Conservation (phyloP, 1,140 invertebrate genomes). For the Apis mellifera region Amel_HAv3.1 CM009933.2:7225001-7225500, state of each 20-base stretch:
- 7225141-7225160: conserved; percentile 49
- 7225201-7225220: background rate
- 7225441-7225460: background rate
- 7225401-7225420: conserved; percentile 42
- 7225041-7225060: conserved; percentile 34
- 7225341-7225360: conserved; percentile 59
- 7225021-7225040: background rate
- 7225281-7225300: background rate
- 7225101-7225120: conserved; percentile 59
- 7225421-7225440: conserved; percentile 1
- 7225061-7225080: conserved; percentile 51
- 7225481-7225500: conserved; percentile 2
- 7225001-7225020: conserved; percentile 14
- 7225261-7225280: background rate
- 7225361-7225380: conserved; percentile 40
- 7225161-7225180: conserved; percentile 27
- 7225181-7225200: conserved; percentile 33
- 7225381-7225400: conserved; percentile 17
- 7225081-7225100: conserved; percentile 13
- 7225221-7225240: background rate
- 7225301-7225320: conserved; percentile 43
- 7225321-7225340: conserved; percentile 48
- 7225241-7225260: background rate
- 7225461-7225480: no score
- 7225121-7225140: conserved; percentile 48